Evolutionary conservation across 2,797 vertebrate genomes (phyloP), one percentile per base, ranked within the genome.

Genomic region (Lutjanus campechanus): DNA sequence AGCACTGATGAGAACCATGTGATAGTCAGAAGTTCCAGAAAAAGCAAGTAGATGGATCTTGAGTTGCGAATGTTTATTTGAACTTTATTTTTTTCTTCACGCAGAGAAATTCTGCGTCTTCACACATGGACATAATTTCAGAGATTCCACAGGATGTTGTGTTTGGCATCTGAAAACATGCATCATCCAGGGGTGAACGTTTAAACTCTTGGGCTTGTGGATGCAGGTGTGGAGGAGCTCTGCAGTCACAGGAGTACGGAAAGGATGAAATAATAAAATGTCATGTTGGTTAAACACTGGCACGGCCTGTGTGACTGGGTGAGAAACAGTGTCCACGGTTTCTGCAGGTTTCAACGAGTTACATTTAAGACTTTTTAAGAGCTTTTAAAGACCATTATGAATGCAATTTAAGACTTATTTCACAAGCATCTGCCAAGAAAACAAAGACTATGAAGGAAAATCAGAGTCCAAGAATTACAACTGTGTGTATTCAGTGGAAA

Each of bases 141-240:
- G 12, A 16, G 25, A 69, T 55, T 82, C 55, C 47, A 59, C 73
- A 1, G 40, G 58, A 77, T 75, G 68, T 83, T 91, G 74, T 59
- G 41, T 62, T 81, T 88, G 78, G 69, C 80, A 11, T 66, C 19
- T 61, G 17, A 51, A 60, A 56, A 43, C 56, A 25, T 25, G 59
- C 68, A 36, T 76, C 75, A 55, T 58, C 76, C 58, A 43, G 47
- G 5, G 56, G 64, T 54, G 70, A 84, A 78, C 29, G 69, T 65
- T 73, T 81, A 43, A 17, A 19, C 71, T 56, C 68, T 73, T 63
- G 51, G 2, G 58, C 25, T 76, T 65, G 63, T 77, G 65, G 51
- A 58, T 76, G 64, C 83, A 88, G 84, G 73, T 91, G 87, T 63
- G 72, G 72, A 65, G 49, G 29, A 7, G 71, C 64, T 25, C 2